Conservation (phyloP, 2,888 invertebrate genomes). For the Drosophila pseudotalamancana region DNA sequence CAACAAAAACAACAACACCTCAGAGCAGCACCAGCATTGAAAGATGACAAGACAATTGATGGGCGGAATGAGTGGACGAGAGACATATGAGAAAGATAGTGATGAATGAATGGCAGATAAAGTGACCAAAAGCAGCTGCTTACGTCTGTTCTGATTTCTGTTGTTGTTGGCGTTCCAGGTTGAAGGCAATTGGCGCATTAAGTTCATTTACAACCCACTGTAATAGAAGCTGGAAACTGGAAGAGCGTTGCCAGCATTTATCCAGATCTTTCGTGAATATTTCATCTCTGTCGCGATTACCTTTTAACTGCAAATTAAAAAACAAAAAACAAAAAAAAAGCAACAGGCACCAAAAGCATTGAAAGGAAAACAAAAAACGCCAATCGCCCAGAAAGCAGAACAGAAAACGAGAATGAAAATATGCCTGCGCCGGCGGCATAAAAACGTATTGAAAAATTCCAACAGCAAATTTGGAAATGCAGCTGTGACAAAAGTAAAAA, state of each 20-base stretch:
- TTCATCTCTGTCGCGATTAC: not conserved
- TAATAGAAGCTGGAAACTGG: not conserved
- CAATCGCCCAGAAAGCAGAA: constrained; percentile 13
- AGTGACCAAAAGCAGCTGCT: constrained; percentile 61
- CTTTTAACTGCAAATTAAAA: not conserved
- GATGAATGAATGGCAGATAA: constrained; percentile 49
- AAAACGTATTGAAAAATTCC: constrained; percentile 53
- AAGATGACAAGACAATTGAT: constrained; percentile 71
- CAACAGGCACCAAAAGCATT: constrained; percentile 16
- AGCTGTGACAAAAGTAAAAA: constrained; percentile 45
- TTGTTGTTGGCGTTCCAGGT: not conserved
- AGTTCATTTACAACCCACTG: constrained; percentile 55
- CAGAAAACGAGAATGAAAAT: constrained; percentile 12
- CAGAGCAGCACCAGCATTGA: constrained; percentile 47
- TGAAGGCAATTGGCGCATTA: constrained; percentile 59
- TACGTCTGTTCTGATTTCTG: constrained; percentile 8
- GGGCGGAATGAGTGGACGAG: constrained; percentile 43
- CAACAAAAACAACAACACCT: constrained; percentile 11
- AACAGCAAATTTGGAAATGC: constrained; percentile 42
- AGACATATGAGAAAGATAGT: constrained; percentile 23
- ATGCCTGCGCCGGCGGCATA: not conserved
- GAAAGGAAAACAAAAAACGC: not conserved
- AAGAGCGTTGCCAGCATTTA: not conserved
- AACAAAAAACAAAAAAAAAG: constrained; percentile 6
- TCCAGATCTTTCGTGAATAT: constrained; percentile 3